Percentiles rank a stretch among this genome's conserved stretches.
Conservation (phyloP, 2,888 invertebrate genomes). For the Diplolepis rosae region DNA sequence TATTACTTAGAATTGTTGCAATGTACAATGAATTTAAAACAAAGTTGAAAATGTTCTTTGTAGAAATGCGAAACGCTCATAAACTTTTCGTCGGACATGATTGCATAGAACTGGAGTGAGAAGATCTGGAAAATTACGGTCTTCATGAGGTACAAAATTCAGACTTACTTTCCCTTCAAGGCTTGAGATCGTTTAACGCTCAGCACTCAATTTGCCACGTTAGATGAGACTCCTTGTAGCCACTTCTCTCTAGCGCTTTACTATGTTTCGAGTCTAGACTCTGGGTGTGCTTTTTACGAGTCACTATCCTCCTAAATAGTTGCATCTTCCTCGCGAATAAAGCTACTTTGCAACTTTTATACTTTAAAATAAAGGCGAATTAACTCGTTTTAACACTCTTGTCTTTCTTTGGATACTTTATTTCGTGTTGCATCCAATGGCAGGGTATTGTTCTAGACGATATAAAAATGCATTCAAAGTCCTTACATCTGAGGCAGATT, state of each 20-base stretch:
- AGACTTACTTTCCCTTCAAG: background rate
- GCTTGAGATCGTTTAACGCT: constrained; percentile 1
- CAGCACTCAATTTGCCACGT: constrained; percentile 25
- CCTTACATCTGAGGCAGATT: background rate
- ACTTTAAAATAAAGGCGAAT: background rate
- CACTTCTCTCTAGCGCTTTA: constrained; percentile 4
- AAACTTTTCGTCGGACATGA: background rate
- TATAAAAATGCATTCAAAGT: background rate
- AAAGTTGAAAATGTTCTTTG: background rate
- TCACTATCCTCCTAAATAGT: constrained; percentile 6
- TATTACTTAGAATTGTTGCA: too few species aligned
- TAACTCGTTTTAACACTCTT: constrained; percentile 22
- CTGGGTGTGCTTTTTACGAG: constrained; percentile 14
- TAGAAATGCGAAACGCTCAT: background rate
- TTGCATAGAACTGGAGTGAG: background rate
- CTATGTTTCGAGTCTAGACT: background rate
- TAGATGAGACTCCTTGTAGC: constrained; percentile 10
- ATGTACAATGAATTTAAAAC: background rate
- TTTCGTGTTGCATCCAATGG: background rate
- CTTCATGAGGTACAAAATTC: constrained; percentile 5
- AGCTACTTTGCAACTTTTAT: background rate
- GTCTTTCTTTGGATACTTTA: background rate
- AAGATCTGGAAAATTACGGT: background rate
- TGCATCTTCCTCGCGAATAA: background rate
- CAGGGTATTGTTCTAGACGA: background rate